Base-by-base conservation (phyloP, 2,797 vertebrate genomes). In the Antrozous pallidus region DNA sequence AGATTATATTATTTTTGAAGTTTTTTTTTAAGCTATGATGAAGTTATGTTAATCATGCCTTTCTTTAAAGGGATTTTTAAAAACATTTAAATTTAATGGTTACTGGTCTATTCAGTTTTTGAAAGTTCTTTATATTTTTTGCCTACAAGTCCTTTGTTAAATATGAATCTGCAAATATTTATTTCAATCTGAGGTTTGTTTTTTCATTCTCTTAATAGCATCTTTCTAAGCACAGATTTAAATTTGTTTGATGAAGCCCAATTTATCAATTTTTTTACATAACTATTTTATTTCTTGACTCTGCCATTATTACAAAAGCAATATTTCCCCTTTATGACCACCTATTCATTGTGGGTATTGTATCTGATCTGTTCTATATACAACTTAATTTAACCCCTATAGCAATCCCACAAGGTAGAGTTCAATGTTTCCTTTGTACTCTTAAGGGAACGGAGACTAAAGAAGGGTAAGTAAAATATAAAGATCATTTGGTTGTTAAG, bases 111-210 rank as follows among this genome's bases (percentile, higher is more conserved):
- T 83, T 84, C 51, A 67, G 12, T 6, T 92, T 92, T 93, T 87
- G 40, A 94, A 87, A 93, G 26, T 78, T 86, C 51, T 85, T 58
- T 88, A 31, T 71, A 24, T 54, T 40, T 63, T 93, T 96, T 84
- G 28, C 14, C 63, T 91, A 85, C 3, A 77, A 91, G 31, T 80
- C 11, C 2, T 86, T 84, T 93, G n/a, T 73, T 75, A 58, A 71
- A 26, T 71, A 81, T n/a, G 26, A 28, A 81, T 75, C 75, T 96
- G 28, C 36, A 88, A 75, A 63, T 90, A 69, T 70, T 85, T 73
- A 67, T 78, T 40, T 24, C 33, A 47, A 22, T 51, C 33, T 78
- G 71, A n/a, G 26, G 56, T 28, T 54, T 83, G 31, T 73, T n/a
- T 86, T 91, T 79, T 75, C 31, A 38, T 77, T 95, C 75, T 78